Percentiles rank a stretch among this genome's conserved stretches.
Conservation (phyloP, 2,888 invertebrate species). For the Ptychoptera contaminata region DNA sequence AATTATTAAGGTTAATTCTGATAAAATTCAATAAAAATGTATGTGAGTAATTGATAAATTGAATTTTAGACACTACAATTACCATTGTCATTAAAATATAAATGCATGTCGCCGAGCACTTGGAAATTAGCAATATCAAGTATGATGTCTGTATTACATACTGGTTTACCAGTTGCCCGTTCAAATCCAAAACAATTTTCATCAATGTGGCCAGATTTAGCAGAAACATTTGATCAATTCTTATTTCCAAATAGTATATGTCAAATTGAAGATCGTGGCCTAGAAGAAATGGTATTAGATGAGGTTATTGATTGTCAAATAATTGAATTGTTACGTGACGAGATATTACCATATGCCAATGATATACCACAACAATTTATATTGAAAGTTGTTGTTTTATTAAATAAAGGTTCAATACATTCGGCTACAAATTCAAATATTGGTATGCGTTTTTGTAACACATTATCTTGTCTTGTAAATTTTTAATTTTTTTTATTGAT, state of each 20-base stretch:
- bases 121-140: constrained; percentile 72
- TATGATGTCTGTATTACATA: constrained; percentile 59
- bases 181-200: constrained; percentile 55
- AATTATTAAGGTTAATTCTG: constrained; percentile 34
- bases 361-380: constrained; percentile 68
- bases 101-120: constrained; percentile 60
- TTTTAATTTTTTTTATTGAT: constrained; percentile 2
- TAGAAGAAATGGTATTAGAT: constrained; percentile 43
- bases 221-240: constrained; percentile 75
- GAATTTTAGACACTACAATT: constrained; percentile 40
- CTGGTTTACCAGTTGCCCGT: constrained; percentile 77
- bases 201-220: constrained; percentile 75
- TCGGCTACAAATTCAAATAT: constrained; percentile 49
- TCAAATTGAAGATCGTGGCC: constrained; percentile 38
- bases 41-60: constrained; percentile 24
- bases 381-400: constrained; percentile 62
- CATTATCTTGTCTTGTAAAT: not conserved
- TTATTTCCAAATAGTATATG: constrained; percentile 57
- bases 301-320: constrained; percentile 74
- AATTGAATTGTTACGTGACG: constrained; percentile 63
- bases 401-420: constrained; percentile 76
- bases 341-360: constrained; percentile 65
- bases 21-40: not conserved
- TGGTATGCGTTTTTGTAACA: constrained; percentile 18
- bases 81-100: constrained; percentile 65